Percentiles rank a stretch among this genome's conserved stretches.
phyloP scores from a whole-genome alignment of 2,797 vertebrate genomes.

The Schizothorax lantsangensis region DNA sequence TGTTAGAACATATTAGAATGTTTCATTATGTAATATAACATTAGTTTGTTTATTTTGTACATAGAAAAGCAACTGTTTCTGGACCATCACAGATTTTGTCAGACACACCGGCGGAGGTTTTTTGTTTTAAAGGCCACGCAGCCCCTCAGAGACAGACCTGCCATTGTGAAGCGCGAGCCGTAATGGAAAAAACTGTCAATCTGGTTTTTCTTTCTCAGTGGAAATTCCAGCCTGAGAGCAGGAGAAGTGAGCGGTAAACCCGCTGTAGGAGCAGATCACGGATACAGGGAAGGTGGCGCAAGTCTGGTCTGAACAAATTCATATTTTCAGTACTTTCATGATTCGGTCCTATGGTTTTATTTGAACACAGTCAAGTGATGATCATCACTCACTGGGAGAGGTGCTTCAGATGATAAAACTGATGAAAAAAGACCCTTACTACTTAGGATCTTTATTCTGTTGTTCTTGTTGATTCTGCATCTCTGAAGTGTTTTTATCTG shows the following conservation, averaged over 20 bases:
- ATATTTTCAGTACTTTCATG: not conserved
- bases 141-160: conserved; percentile 64
- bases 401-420: not conserved
- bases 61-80: not conserved
- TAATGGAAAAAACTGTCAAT: conserved; percentile 71
- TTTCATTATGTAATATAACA: not conserved
- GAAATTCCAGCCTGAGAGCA: conserved; percentile 70
- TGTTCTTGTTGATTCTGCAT: not conserved
- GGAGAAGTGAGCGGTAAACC: not conserved
- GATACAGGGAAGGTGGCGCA: not conserved
- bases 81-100: not conserved
- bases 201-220: conserved; percentile 67
- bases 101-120: not conserved
- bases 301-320: not conserved
- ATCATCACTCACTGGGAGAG: not conserved
- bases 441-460: not conserved
- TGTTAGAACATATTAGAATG: not conserved
- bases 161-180: conserved; percentile 70
- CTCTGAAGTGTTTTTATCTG: not conserved
- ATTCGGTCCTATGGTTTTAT: not conserved
- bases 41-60: not conserved
- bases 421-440: not conserved
- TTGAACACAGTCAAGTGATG: not conserved
- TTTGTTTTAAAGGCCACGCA: conserved; percentile 67
- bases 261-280: not conserved